phyloP scores from a whole-genome alignment of 2,113 vertebrate genomes.

The Aegypius monachus region DNA sequence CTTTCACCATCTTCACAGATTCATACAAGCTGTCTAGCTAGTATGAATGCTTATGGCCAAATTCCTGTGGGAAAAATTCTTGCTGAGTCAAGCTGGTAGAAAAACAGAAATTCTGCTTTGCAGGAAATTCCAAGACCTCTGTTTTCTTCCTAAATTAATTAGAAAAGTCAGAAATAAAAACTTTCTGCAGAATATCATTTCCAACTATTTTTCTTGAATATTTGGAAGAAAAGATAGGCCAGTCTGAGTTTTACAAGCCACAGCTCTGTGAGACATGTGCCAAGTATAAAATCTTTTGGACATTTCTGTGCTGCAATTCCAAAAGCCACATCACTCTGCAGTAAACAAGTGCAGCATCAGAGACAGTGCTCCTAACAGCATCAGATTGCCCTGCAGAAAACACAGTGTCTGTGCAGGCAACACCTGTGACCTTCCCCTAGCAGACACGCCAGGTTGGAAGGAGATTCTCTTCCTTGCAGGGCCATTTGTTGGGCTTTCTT shows the following conservation, averaged over 20 bases:
- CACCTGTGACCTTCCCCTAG: not conserved
- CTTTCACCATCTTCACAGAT: not conserved
- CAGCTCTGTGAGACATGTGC: not conserved
- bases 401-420: not conserved
- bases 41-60: not conserved
- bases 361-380: not conserved
- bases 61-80: conserved; percentile 49
- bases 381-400: not conserved
- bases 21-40: not conserved
- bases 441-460: not conserved
- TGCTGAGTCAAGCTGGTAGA: conserved; percentile 41
- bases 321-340: not conserved
- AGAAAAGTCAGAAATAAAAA: not conserved
- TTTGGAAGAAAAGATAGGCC: not conserved
- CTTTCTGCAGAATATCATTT: not conserved
- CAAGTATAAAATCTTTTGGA: not conserved
- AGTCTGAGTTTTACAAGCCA: not conserved
- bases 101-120: conserved; percentile 32
- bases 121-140: conserved; percentile 41
- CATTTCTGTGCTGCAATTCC: not conserved
- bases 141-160: conserved; percentile 13
- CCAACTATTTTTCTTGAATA: not conserved
- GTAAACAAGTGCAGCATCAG: not conserved
- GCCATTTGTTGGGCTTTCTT: not conserved
- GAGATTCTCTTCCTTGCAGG: not conserved